Evolutionary conservation across 2,888 invertebrate species (phyloP).

Genomic region (Myopa tessellatipennis): DNA sequence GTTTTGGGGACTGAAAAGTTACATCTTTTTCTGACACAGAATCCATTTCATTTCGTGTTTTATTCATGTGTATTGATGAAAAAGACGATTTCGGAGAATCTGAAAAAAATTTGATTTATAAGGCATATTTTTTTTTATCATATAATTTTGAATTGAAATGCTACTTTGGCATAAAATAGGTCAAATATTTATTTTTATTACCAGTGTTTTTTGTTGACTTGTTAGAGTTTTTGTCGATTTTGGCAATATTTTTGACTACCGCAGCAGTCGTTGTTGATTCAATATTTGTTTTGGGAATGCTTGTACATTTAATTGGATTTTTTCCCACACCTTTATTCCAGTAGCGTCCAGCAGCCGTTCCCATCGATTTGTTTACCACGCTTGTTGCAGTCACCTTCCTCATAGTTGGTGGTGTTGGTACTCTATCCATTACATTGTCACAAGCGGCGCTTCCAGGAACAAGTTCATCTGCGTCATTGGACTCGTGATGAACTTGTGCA

Average conservation of each 20-base stretch:
- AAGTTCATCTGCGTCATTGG: slow-evolving; percentile 46
- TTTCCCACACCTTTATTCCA: slow-evolving; percentile 46
- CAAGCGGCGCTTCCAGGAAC: background rate
- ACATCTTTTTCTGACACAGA: background rate
- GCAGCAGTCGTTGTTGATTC: background rate
- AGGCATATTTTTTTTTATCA: background rate
- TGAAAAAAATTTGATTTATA: background rate
- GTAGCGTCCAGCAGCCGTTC: slow-evolving; percentile 47
- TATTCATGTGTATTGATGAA: background rate
- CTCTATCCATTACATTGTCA: slow-evolving; percentile 23
- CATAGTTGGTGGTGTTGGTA: slow-evolving; percentile 41
- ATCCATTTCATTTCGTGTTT: background rate
- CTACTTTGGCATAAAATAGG: too few species aligned
- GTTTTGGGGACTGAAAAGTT: slow-evolving; percentile 4
- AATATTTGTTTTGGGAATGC: slow-evolving; percentile 5
- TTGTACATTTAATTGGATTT: background rate
- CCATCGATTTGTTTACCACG: slow-evolving; percentile 53
- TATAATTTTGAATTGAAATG: background rate
- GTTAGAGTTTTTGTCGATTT: background rate
- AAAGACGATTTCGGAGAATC: background rate
- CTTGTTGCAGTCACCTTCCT: slow-evolving; percentile 53
- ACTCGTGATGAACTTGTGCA: slow-evolving; percentile 64
- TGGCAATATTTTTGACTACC: background rate
- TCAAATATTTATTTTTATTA: background rate
- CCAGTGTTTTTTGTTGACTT: background rate